Base-by-base conservation (phyloP, 2,797 vertebrate genomes). In the Sarcoramphus papa region DNA sequence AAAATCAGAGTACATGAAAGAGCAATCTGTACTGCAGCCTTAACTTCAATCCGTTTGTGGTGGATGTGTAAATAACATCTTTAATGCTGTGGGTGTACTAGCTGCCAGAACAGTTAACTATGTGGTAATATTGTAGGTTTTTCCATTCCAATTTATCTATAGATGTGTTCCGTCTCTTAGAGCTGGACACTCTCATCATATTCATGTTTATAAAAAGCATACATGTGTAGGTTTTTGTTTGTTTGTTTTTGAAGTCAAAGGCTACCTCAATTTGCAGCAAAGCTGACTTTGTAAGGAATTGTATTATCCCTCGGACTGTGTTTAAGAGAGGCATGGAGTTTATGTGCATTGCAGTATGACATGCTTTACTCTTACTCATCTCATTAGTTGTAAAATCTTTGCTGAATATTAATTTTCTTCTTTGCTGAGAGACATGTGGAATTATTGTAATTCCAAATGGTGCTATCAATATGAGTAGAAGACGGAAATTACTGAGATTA, bases 401-500 rank as follows among this genome's bases (percentile, higher is more conserved):
- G 59, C 88, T 76, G 90, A 96, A 85, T 96, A 93, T 94, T 91
- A 95, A 85, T 88, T 93, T 95, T 95, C 47, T 77, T 63, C 31
- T 88, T 91, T 95, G 40, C n/a, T 69, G 88, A 56, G 56, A 78
- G 80, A 94, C 64, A 64, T 24, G 68, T 67, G 33, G 68, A 97
- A 93, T 95, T 85, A 89, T 64, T 82, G 41, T 83, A 86, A 95
- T 81, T 97, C 65, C 65, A 97, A 96, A 76, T 25, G 10, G 57
- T 75, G 28, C 25, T 94, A 91, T 95, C 91, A 81, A 25, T 97
- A 95, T 97, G 78, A 57, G 21, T 78, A 89, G 33, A 64, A 68
- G 70, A 94, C 2, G 2, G 43, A 94, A 88, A 94, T 97, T 97
- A 95, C 73, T 95, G 64, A 94, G 41, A 73, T 97, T 97, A 94